Base-by-base conservation (phyloP, 2,797 vertebrate species). In the Clamator glandarius region DNA sequence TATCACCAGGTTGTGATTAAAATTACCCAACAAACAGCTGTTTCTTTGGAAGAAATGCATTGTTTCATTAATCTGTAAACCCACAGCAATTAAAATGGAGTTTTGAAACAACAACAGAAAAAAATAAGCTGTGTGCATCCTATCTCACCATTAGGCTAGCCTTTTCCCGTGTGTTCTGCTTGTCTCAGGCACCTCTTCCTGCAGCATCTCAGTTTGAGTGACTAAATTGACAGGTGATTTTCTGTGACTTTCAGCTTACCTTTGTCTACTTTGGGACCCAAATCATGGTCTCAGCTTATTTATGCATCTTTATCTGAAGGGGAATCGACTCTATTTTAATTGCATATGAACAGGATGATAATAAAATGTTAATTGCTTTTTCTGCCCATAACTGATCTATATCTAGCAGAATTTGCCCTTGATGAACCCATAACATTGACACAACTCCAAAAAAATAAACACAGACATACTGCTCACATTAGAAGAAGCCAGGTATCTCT, bases 281-380 rank as follows among this genome's bases (percentile, higher is more conserved):
- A 67, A 92, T 79, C 90, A 70, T 89, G 80, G 70, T 77, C 67
- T 92, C 87, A 51, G 29, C 77, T 82, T 90, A 93, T 66, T 94
- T 84, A 91, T 76, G 73, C 70, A 41, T 33, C 86, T 95, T 95
- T 95, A 96, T 95, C 95, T 95, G 90, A 94, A 92, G 46, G 48
- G 33, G 72, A 94, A 96, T 96, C 94, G 6, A 84, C 58, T 92
- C 80, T 8, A 29, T 81, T 95, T 92, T 93, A 96, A 96, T 94
- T 96, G 90, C 91, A 44, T 73, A 88, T n/a, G 70, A 95, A 94
- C 1, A 0, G 88, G 72, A 82, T 84, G 93, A 92, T 92, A 96
- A 95, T 90, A 89, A 91, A 95, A 93, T 72, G 86, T 82, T 96
- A 95, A 96, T 96, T 96, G 89, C 86, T 92, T 95, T 95, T 93